Evolutionary conservation across 2,888 invertebrate genomes (phyloP).

Genomic region (Smittia sp.): DNA sequence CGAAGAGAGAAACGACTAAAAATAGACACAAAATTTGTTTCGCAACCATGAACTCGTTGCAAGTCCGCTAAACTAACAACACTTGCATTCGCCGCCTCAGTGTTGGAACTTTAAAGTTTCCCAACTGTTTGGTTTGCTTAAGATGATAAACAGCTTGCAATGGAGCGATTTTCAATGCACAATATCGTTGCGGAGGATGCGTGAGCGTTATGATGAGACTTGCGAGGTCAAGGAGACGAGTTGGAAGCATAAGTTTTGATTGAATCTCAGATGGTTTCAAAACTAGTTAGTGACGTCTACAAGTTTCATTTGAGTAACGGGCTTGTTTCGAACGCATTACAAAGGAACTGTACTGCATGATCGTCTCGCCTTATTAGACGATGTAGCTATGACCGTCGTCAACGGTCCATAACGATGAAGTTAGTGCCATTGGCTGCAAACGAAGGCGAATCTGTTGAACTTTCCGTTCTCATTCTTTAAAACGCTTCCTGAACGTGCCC

Average conservation of each 20-base stretch:
- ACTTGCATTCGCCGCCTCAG: constrained; percentile 14
- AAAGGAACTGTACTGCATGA: too few species aligned
- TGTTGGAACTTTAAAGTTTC: background rate
- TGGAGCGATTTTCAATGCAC: background rate
- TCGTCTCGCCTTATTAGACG: too few species aligned
- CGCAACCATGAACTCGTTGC: constrained; percentile 27
- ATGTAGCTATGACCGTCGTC: too few species aligned
- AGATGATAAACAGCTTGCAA: background rate
- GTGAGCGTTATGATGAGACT: too few species aligned
- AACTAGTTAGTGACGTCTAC: too few species aligned
- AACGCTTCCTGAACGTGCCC: too few species aligned
- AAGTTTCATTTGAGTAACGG: too few species aligned
- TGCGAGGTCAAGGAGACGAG: too few species aligned
- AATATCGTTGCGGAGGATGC: too few species aligned
- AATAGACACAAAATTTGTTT: constrained; percentile 16
- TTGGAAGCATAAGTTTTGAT: too few species aligned
- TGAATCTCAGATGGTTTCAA: too few species aligned
- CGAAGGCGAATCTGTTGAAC: background rate
- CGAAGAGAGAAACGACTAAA: background rate
- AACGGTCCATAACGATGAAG: background rate
- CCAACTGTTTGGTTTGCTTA: background rate
- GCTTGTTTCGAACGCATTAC: too few species aligned
- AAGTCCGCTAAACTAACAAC: background rate
- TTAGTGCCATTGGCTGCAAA: background rate
- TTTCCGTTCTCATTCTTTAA: background rate